A percentile compares a stretch with the other conserved stretches of the same genome.
Conservation (phyloP, 2,888 invertebrate genomes). For the Plebejus melissa region DNA sequence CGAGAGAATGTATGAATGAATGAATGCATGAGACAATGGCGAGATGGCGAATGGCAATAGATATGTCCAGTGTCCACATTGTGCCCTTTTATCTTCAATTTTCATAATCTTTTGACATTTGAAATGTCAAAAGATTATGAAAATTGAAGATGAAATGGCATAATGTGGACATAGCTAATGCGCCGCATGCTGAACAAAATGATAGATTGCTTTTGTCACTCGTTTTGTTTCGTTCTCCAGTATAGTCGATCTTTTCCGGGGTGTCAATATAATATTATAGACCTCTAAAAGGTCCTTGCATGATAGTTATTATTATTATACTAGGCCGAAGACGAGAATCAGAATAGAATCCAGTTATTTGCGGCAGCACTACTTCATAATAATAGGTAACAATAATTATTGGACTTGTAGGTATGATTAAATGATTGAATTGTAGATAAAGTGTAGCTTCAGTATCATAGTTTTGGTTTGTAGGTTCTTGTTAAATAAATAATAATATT, state of each 20-base stretch:
- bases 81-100: too few species aligned
- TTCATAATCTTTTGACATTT: too few species aligned
- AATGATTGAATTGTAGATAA: neutral
- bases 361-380: neutral
- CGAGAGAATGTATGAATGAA: too few species aligned
- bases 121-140: too few species aligned
- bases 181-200: too few species aligned
- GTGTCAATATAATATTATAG: neutral
- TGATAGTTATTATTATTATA: neutral
- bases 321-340: neutral
- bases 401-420: neutral
- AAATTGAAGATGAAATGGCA: too few species aligned
- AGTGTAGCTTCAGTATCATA: neutral
- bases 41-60: too few species aligned
- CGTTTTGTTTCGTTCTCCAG: neutral
- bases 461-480: neutral
- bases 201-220: neutral
- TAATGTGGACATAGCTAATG: too few species aligned
- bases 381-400: neutral
- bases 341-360: neutral
- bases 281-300: neutral
- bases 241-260: neutral
- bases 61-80: too few species aligned
- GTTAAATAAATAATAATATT: neutral
- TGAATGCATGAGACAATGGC: too few species aligned